These are phyloP conservation scores for Acipenser oxyrinchus DNA, from an alignment of 2,797 vertebrate genomes.

Conservation along the genomic window DNA sequence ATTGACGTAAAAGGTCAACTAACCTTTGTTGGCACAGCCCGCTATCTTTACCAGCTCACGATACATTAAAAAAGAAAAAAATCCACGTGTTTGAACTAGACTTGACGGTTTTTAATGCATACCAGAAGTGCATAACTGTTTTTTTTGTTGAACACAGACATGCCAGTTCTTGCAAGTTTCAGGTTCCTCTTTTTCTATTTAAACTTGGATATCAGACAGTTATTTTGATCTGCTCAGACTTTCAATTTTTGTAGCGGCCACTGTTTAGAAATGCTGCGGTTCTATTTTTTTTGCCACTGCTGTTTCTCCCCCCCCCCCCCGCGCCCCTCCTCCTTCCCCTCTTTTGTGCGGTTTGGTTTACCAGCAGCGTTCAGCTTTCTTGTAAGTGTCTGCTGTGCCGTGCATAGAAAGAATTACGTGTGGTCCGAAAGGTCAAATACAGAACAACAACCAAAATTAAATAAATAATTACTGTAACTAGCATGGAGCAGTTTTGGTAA, in stretches of 20 bases:
- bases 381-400: too few relatives aligned
- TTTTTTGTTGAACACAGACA: constrained; percentile 43
- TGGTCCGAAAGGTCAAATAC: too few relatives aligned
- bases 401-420: too few relatives aligned
- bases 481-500: too few relatives aligned
- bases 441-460: too few relatives aligned
- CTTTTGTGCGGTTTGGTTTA: constrained; percentile 55
- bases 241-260: constrained; percentile 57
- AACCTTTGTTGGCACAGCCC: too few relatives aligned
- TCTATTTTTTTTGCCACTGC: constrained; percentile 44
- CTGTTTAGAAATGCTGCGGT: constrained; percentile 29
- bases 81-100: too few relatives aligned
- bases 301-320: constrained; percentile 32
- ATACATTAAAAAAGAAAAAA: too few relatives aligned
- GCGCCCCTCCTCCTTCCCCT: constrained; percentile 22
- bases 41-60: too few relatives aligned
- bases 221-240: constrained; percentile 58
- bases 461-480: too few relatives aligned
- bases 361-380: constrained; percentile 42
- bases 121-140: not conserved
- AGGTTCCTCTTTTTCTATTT: constrained; percentile 54
- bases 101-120: too few relatives aligned
- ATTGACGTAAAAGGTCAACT: too few relatives aligned
- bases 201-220: constrained; percentile 44
- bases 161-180: constrained; percentile 51